Conservation (phyloP, 2,113 vertebrate species). For the Urocitellus parryii region DNA sequence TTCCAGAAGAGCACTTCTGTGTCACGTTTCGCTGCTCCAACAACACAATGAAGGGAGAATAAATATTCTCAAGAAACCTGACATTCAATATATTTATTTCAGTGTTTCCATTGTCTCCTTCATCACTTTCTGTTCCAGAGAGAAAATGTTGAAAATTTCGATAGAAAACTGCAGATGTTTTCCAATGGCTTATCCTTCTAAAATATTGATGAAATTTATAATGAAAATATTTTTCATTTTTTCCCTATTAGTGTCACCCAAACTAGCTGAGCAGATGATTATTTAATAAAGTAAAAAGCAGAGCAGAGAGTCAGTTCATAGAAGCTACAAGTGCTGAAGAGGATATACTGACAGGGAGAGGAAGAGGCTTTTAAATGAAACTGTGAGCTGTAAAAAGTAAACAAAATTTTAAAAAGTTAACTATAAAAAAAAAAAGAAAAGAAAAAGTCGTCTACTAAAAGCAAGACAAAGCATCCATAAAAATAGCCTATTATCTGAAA, state of each 20-base stretch:
- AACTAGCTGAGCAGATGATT: conserved; percentile 25
- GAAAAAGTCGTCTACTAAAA: not conserved
- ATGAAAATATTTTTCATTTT: conserved; percentile 42
- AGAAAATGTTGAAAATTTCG: conserved; percentile 22
- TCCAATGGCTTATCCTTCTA: conserved; percentile 54
- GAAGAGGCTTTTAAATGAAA: not conserved
- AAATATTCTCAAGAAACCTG: conserved; percentile 65
- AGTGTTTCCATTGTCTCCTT: not conserved
- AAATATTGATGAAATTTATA: conserved; percentile 60
- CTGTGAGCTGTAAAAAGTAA: not conserved
- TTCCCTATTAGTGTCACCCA: not conserved
- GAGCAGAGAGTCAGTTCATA: not conserved
- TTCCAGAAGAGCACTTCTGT: not conserved
- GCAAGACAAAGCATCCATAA: not conserved
- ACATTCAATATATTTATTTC: conserved; percentile 65
- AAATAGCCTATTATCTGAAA: not conserved
- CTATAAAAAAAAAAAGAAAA: not conserved
- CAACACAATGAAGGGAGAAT: conserved; percentile 38
- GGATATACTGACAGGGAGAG: not conserved
- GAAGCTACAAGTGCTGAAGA: not conserved
- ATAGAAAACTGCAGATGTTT: conserved; percentile 61
- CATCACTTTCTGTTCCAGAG: conserved; percentile 58
- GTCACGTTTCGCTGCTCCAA: conserved; percentile 54
- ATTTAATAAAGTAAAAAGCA: conserved; percentile 52
- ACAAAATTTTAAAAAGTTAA: not conserved